These are phyloP conservation scores for Protaetia brevitarsis DNA, from an alignment of 1,140 invertebrate genomes.

Conservation along the genomic window DNA sequence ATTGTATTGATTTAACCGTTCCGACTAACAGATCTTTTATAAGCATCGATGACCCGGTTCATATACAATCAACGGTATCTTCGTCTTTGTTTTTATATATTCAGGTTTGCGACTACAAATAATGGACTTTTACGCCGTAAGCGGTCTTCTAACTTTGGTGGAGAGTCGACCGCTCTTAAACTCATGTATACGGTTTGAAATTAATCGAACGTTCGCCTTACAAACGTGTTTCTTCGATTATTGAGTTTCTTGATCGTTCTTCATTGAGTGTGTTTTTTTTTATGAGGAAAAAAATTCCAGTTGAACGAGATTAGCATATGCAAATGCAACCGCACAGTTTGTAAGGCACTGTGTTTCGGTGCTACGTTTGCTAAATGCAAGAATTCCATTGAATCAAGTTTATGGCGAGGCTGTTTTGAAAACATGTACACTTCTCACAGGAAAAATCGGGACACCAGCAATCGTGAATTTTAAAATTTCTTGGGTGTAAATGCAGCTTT, in stretches of 20 bases:
- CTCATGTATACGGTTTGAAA: neutral
- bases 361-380: no score
- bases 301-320: neutral
- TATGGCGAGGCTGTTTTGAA: no score
- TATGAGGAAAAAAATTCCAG: neutral
- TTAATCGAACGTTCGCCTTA: neutral
- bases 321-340: neutral
- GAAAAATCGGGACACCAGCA: no score
- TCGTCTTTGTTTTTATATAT: slow-evolving; percentile 2
- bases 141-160: neutral
- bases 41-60: slow-evolving; percentile 5
- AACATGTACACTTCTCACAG: no score
- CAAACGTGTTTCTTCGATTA: neutral
- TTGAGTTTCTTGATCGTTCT: neutral
- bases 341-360: neutral
- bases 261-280: neutral
- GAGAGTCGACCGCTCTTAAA: neutral
- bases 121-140: neutral
- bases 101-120: neutral
- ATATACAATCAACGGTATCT: slow-evolving; percentile 8
- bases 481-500: no score
- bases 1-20: slow-evolving; percentile 3
- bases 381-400: no score
- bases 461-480: no score
- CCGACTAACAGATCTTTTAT: neutral